Percentiles rank a stretch among this genome's conserved stretches.
phyloP scores from a whole-genome alignment of 1,140 invertebrate species.

The Tachypleus tridentatus region DNA sequence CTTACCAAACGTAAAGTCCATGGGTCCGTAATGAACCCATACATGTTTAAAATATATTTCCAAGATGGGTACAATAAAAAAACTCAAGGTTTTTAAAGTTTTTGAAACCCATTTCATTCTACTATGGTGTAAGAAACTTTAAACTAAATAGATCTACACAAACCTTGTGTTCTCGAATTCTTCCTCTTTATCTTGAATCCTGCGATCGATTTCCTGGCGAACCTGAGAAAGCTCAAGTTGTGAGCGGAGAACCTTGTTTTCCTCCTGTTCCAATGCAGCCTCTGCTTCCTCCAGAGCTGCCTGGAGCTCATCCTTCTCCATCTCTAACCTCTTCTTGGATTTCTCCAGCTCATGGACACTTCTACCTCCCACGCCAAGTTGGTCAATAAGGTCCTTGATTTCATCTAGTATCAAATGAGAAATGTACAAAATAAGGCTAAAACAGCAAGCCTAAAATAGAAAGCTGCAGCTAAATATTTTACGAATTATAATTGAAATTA shows the following conservation, averaged over 20 bases:
- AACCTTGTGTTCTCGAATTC: constrained; percentile 95
- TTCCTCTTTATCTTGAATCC: constrained; percentile 99
- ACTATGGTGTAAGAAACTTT: no score
- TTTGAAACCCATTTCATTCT: neutral
- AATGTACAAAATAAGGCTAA: no score
- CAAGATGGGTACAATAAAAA: no score
- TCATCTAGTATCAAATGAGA: constrained; percentile 47
- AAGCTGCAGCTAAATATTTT: no score
- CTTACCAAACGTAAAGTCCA: no score
- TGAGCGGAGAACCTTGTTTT: constrained; percentile 91
- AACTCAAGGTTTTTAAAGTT: no score
- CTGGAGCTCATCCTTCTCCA: constrained; percentile 98
- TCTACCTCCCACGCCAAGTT: constrained; percentile 93
- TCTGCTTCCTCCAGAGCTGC: constrained; percentile 98
- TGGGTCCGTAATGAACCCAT: no score
- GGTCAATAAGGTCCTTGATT: constrained; percentile 97
- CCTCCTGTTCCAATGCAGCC: constrained; percentile 95
- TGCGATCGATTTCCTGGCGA: constrained; percentile 94
- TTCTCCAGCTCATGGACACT: constrained; percentile 96
- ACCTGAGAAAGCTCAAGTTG: constrained; percentile 96
- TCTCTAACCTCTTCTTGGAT: constrained; percentile 90
- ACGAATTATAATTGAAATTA: no score
- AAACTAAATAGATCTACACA: constrained; percentile 1
- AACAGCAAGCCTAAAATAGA: no score
- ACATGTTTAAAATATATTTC: no score